These are phyloP conservation scores for Clivina fossor DNA, from an alignment of 2,888 invertebrate genomes.

Conservation along the genomic window DNA sequence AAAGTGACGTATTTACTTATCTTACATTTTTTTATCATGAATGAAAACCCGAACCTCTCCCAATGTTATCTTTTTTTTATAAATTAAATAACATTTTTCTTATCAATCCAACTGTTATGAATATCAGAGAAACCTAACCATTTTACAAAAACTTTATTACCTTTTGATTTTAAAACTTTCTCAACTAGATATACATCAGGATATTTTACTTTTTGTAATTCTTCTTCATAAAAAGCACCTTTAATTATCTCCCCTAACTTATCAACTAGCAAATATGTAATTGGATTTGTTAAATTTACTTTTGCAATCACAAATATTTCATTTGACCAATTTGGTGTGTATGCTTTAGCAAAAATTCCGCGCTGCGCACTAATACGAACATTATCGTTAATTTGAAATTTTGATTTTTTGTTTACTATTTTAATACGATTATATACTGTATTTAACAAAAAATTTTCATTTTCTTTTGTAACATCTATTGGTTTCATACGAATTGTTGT, in stretches of 20 bases:
- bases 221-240: constrained; percentile 44
- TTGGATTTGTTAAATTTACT: constrained; percentile 41
- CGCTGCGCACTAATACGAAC: constrained; percentile 43
- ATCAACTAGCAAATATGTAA: constrained; percentile 41
- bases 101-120: too few relatives aligned
- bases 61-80: too few relatives aligned
- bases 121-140: too few relatives aligned
- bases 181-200: constrained; percentile 44
- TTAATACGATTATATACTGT: constrained; percentile 15
- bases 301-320: constrained; percentile 42
- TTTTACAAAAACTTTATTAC: constrained; percentile 37
- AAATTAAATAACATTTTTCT: too few relatives aligned
- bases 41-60: too few relatives aligned
- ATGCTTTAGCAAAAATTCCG: constrained; percentile 40
- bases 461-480: constrained; percentile 33
- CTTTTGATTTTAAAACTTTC: constrained; percentile 39
- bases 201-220: constrained; percentile 43
- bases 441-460: too few relatives aligned
- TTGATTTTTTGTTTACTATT: constrained; percentile 29
- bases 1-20: too few relatives aligned
- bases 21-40: too few relatives aligned
- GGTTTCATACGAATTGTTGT: constrained; percentile 37
- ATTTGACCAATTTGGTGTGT: constrained; percentile 44
- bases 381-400: constrained; percentile 38
- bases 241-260: constrained; percentile 42